Percentiles rank a stretch among this genome's conserved stretches.
Evolutionary conservation across 2,113 vertebrate species (phyloP).

Genomic region (Saccopteryx bilineata): DNA sequence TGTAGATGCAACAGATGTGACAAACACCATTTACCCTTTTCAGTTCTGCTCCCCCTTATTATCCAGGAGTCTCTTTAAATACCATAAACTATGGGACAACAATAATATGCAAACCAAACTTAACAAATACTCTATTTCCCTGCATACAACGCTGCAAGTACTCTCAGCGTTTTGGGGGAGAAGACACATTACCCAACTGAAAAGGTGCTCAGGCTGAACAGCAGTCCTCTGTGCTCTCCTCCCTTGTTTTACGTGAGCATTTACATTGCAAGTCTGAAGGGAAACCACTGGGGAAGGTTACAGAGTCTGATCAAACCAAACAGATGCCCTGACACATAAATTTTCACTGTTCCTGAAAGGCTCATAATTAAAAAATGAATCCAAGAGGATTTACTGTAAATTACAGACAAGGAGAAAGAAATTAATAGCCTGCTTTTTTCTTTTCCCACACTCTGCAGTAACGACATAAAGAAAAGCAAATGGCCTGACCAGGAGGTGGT

Average conservation of each 20-base stretch:
- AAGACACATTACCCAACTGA: too few species aligned
- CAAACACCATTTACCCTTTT: constrained; percentile 59
- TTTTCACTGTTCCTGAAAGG: constrained; percentile 81
- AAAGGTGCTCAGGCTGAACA: neutral
- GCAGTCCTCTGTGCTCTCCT: constrained; percentile 37
- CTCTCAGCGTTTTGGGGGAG: neutral
- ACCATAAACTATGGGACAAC: constrained; percentile 65
- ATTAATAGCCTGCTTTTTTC: constrained; percentile 72
- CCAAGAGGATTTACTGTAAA: constrained; percentile 82
- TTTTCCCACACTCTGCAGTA: constrained; percentile 70
- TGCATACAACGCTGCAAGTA: neutral
- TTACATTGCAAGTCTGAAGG: constrained; percentile 72
- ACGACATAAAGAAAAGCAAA: constrained; percentile 67
- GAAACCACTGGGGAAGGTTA: constrained; percentile 76
- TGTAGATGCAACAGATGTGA: constrained; percentile 56
- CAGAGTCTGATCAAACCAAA: constrained; percentile 83
- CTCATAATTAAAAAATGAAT: constrained; percentile 87
- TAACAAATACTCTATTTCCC: constrained; percentile 46
- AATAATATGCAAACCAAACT: constrained; percentile 34
- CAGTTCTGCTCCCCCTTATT: constrained; percentile 55
- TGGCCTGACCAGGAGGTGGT: neutral
- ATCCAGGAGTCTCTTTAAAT: constrained; percentile 54
- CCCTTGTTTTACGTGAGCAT: neutral
- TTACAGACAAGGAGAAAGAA: constrained; percentile 80
- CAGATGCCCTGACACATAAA: constrained; percentile 83